Evolutionary conservation across 1,140 invertebrate species (phyloP).

Genomic region (Zaprionus kolodkinae): DNA sequence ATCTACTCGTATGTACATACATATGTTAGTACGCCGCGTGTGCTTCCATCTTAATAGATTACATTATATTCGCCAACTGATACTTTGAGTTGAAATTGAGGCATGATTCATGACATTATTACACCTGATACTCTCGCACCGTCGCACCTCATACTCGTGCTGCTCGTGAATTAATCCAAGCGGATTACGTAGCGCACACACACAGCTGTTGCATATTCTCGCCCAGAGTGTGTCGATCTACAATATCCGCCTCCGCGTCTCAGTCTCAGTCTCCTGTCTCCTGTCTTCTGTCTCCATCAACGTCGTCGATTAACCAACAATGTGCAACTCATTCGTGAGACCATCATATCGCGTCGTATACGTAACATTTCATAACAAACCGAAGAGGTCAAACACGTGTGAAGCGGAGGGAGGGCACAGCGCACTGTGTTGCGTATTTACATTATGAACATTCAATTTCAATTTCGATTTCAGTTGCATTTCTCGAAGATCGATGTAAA

Average conservation of each 20-base stretch:
- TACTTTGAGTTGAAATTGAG: constrained; percentile 1
- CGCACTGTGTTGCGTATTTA: constrained; percentile 12
- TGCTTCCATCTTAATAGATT: constrained; percentile 7
- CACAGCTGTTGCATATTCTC: constrained; percentile 16
- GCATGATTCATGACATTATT: constrained; percentile 13
- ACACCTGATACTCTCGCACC: background rate
- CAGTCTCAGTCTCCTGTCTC: no score
- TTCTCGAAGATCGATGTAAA: constrained; percentile 53
- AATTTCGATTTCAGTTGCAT: constrained; percentile 45
- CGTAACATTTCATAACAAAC: constrained; percentile 58
- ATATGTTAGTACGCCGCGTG: background rate
- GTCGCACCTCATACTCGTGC: background rate
- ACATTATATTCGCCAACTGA: constrained; percentile 5
- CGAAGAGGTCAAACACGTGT: constrained; percentile 58
- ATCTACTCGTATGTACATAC: background rate
- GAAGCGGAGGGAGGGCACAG: background rate
- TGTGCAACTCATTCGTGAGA: constrained; percentile 41
- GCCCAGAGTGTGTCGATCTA: background rate
- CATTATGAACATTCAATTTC: background rate
- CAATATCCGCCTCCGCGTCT: background rate
- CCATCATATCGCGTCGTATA: constrained; percentile 45
- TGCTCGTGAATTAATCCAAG: constrained; percentile 16
- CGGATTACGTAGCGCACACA: constrained; percentile 10
- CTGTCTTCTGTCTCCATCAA: no score
- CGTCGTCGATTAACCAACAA: background rate